Evolutionary conservation across 2,113 vertebrate genomes (phyloP), one percentile per base, ranked within the genome.

Genomic region (Pipa parva): DNA sequence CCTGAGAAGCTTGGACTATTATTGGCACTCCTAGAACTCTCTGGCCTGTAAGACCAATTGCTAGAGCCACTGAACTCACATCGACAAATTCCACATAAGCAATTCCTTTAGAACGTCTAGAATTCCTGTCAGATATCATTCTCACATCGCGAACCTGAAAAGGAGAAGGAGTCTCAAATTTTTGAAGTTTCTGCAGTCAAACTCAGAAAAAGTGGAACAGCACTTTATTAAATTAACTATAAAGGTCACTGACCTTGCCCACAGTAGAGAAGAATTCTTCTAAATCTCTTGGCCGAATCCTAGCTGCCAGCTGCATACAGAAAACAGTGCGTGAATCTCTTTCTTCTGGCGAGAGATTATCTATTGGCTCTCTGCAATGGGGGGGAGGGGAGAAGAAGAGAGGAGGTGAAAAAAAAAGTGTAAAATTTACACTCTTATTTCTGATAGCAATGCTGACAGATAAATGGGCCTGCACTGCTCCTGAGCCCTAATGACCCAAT

Each of bases 191-290:
- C n/a, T n/a, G n/a, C n/a, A n/a, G n/a, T n/a, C n/a, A n/a, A n/a
- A n/a, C n/a, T n/a, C n/a, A n/a, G n/a, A n/a, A n/a, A n/a, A n/a
- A n/a, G n/a, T n/a, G n/a, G n/a, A n/a, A n/a, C n/a, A n/a, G n/a
- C n/a, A n/a, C n/a, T n/a, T n/a, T n/a, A n/a, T n/a, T n/a, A n/a
- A n/a, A n/a, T n/a, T n/a, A n/a, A n/a, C n/a, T n/a, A n/a, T n/a
- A n/a, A n/a, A n/a, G n/a, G 20, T 8, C 15, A 18, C 75, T 63
- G 78, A 97, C 96, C 85, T 97, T 97, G 52, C 96, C 96, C 64
- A 99, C 96, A 56, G 96, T 95, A 68, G 96, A 99, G 79, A 98
- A 99, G 82, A 99, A 99, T 63, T 99, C 96, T 81, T 99, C 95
- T 79, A 98, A 83, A 80, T 98, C 96, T 68, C 95, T 87, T 2